These are phyloP conservation scores for Drosophila bifasciata DNA, from an alignment of 1,140 invertebrate species.

Conservation along the genomic window DNA sequence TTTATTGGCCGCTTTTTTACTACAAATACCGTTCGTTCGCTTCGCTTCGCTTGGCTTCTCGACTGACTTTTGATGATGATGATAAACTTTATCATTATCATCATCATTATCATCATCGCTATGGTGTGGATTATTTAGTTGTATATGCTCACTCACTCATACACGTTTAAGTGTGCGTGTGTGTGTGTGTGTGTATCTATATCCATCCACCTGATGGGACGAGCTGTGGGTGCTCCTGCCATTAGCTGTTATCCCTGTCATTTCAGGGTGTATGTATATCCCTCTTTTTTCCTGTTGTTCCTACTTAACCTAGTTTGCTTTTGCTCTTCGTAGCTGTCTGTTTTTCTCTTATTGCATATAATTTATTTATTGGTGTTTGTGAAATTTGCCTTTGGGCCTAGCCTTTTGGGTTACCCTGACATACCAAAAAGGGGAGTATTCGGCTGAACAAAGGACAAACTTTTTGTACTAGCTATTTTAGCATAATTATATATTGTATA, in stretches of 20 bases:
- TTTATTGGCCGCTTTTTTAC: slow-evolving; percentile 84
- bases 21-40: slow-evolving; percentile 79
- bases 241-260: too few species aligned
- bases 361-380: slow-evolving; percentile 67
- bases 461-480: too few species aligned
- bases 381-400: slow-evolving; percentile 18
- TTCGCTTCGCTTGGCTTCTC: slow-evolving; percentile 51
- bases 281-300: too few species aligned
- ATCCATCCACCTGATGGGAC: too few species aligned
- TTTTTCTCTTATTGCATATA: slow-evolving; percentile 50
- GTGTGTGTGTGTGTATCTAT: slow-evolving; percentile 10
- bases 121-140: slow-evolving; percentile 34
- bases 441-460: too few species aligned
- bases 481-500: not conserved
- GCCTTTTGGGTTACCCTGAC: slow-evolving; percentile 11
- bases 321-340: slow-evolving; percentile 37
- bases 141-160: slow-evolving; percentile 1
- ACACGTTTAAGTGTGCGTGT: too few species aligned
- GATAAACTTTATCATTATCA: slow-evolving; percentile 34
- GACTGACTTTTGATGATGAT: slow-evolving; percentile 52
- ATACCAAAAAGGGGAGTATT: not conserved
- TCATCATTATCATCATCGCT: slow-evolving; percentile 13
- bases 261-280: too few species aligned
- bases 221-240: too few species aligned
- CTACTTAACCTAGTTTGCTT: slow-evolving; percentile 12